phyloP scores from a whole-genome alignment of 2,797 vertebrate genomes.

The Poeciliopsis paucimaculata region DNA sequence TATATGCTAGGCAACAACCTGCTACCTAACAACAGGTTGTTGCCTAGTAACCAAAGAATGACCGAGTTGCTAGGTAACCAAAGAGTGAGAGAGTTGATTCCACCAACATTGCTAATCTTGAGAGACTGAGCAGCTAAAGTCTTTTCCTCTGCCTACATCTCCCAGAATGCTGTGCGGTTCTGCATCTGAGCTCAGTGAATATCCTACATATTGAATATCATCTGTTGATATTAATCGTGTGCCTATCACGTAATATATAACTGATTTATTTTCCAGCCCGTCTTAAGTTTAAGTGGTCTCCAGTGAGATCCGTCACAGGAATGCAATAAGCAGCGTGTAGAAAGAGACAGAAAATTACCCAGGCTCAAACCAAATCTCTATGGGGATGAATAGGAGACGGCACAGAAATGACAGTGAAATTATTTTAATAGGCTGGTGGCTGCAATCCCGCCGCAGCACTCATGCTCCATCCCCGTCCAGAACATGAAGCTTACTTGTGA shows the following conservation, averaged over 20 bases:
- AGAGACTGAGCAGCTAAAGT: no score
- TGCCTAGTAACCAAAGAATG: no score
- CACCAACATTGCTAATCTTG: no score
- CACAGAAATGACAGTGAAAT: conserved; percentile 49
- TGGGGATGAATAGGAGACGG: conserved; percentile 35
- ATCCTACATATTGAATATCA: no score
- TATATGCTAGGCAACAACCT: no score
- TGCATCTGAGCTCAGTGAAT: no score
- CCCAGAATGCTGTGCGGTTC: no score
- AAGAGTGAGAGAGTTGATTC: no score
- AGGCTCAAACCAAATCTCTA: conserved; percentile 29
- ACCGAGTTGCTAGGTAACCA: no score
- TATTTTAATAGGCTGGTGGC: conserved; percentile 54
- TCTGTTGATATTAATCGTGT: no score
- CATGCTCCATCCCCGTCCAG: conserved; percentile 25
- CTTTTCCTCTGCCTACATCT: no score
- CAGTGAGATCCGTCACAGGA: conserved; percentile 7
- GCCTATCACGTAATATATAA: background rate
- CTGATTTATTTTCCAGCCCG: conserved; percentile 1
- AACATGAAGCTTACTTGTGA: conserved; percentile 39
- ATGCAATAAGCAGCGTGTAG: conserved; percentile 4
- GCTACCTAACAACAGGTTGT: no score
- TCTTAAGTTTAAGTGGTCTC: conserved; percentile 10
- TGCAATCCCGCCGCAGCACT: conserved; percentile 26
- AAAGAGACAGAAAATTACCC: conserved; percentile 33